Conservation (phyloP, 2,888 invertebrate species). For the Acanthosepion pharaonis region DNA sequence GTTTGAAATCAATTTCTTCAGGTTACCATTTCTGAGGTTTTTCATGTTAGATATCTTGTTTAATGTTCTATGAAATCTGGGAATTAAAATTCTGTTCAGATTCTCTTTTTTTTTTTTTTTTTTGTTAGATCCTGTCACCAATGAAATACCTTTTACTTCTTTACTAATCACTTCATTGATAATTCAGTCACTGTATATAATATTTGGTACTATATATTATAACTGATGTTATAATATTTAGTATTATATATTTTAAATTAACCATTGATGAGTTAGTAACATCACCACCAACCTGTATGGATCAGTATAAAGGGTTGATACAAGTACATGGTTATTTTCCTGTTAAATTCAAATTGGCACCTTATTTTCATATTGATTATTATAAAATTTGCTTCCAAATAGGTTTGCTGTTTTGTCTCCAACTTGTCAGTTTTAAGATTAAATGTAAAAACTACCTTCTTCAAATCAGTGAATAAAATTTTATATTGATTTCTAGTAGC, state of each 20-base stretch:
- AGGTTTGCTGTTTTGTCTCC: not conserved
- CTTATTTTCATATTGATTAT: not conserved
- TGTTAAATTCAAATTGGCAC: constrained; percentile 14
- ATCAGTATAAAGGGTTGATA: not conserved
- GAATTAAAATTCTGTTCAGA: not conserved
- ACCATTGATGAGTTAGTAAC: not conserved
- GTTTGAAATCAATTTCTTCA: not conserved
- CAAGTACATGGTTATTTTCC: not conserved
- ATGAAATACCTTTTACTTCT: not conserved
- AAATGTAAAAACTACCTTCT: not conserved
- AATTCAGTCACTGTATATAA: not conserved
- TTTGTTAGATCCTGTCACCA: not conserved
- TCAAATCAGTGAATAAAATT: not conserved
- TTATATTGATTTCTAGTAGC: no score
- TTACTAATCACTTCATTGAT: constrained; percentile 1
- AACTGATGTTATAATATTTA: not conserved
- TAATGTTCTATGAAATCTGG: no score
- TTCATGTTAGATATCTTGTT: not conserved
- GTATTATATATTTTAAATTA: not conserved
- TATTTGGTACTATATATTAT: not conserved
- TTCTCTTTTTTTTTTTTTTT: not conserved
- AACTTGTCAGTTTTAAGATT: not conserved
- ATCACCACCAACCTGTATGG: not conserved
- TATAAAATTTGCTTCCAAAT: not conserved
- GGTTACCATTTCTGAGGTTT: no score